Conservation (phyloP, 1,140 invertebrate species). For the Hylyphantes graminicola region DNA sequence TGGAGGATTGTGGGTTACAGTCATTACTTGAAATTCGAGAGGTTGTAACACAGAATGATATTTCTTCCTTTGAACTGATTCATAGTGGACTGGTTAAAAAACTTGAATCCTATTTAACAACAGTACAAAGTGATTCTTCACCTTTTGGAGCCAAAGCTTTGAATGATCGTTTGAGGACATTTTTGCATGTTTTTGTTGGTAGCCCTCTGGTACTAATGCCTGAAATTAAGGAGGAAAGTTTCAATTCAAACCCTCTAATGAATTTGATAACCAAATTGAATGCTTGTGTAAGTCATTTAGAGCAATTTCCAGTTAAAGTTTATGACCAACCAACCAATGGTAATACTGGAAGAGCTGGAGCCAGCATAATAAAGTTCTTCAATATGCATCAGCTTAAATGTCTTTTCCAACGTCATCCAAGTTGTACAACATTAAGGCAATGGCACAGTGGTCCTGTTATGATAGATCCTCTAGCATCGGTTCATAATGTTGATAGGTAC, state of each 20-base stretch:
- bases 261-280: slow-evolving; percentile 91
- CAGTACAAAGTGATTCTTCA: slow-evolving; percentile 61
- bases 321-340: slow-evolving; percentile 85
- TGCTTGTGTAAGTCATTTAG: slow-evolving; percentile 95
- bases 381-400: slow-evolving; percentile 99
- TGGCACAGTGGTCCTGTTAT: slow-evolving; percentile 99
- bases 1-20: slow-evolving; percentile 73
- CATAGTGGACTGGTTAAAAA: slow-evolving; percentile 92
- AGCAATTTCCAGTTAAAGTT: slow-evolving; percentile 98
- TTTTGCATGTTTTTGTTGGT: slow-evolving; percentile 91
- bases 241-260: slow-evolving; percentile 76
- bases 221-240: slow-evolving; percentile 63
- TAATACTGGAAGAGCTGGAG: slow-evolving; percentile 78
- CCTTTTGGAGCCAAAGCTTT: slow-evolving; percentile 69
- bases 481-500: slow-evolving; percentile 93
- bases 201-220: slow-evolving; percentile 73
- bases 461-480: slow-evolving; percentile 96
- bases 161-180: slow-evolving; percentile 86
- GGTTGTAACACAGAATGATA: slow-evolving; percentile 91
- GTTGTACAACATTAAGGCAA: slow-evolving; percentile 91
- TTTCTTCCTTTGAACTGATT: slow-evolving; percentile 98
- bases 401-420: slow-evolving; percentile 94
- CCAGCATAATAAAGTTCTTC: slow-evolving; percentile 96
- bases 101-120: slow-evolving; percentile 84
- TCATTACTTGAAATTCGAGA: slow-evolving; percentile 84